Evolutionary conservation across 2,888 invertebrate species (phyloP).

Genomic region (Agrotis exclamationis): DNA sequence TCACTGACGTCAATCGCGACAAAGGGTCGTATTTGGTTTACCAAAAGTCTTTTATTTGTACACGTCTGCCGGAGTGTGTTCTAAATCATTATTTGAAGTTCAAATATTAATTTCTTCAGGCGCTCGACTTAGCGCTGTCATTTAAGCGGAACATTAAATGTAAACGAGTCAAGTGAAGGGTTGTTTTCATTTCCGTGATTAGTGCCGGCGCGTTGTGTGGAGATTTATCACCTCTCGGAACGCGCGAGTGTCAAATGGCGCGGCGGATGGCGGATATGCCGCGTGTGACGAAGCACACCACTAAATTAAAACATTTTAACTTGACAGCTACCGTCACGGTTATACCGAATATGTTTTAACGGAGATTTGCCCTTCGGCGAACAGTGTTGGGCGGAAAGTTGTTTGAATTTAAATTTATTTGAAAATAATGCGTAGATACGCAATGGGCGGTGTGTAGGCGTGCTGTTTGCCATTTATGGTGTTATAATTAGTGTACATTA

Average conservation of each 20-base stretch:
- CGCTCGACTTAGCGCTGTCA: slow-evolving; percentile 71
- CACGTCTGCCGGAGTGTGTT: slow-evolving; percentile 57
- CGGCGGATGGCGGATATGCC: slow-evolving; percentile 77
- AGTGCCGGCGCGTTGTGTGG: slow-evolving; percentile 78
- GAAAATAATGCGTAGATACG: slow-evolving; percentile 58
- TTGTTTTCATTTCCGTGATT: slow-evolving; percentile 88
- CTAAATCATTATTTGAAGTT: slow-evolving; percentile 64
- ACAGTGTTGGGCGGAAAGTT: slow-evolving; percentile 66
- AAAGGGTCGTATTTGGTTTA: slow-evolving; percentile 62
- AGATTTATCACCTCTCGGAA: slow-evolving; percentile 87
- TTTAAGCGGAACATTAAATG: slow-evolving; percentile 81
- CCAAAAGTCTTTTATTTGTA: slow-evolving; percentile 58
- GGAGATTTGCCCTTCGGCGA: slow-evolving; percentile 75
- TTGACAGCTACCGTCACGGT: slow-evolving; percentile 85
- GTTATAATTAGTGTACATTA: slow-evolving; percentile 52
- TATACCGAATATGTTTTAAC: slow-evolving; percentile 78
- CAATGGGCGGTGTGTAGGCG: slow-evolving; percentile 58
- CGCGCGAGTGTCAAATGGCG: slow-evolving; percentile 84
- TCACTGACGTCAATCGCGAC: slow-evolving; percentile 67
- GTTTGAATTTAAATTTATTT: slow-evolving; percentile 56
- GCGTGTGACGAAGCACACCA: slow-evolving; percentile 81
- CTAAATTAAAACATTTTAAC: slow-evolving; percentile 90
- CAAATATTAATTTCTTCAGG: slow-evolving; percentile 67
- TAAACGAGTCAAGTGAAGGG: slow-evolving; percentile 82
- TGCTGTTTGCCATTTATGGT: slow-evolving; percentile 46